These are phyloP conservation scores for Gadopsis marmoratus DNA, from an alignment of 2,797 vertebrate species.

Conservation along the genomic window DNA sequence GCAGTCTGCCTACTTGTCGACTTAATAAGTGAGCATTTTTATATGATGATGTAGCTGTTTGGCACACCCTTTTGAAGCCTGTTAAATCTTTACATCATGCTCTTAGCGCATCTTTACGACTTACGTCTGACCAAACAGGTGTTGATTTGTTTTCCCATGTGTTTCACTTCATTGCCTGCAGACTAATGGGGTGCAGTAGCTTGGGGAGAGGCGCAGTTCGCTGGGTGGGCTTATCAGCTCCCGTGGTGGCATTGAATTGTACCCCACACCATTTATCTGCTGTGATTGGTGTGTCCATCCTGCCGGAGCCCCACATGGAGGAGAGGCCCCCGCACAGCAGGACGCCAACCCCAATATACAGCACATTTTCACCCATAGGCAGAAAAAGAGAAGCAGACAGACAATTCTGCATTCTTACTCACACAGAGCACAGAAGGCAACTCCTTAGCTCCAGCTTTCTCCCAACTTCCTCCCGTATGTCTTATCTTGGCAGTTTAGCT, in stretches of 20 bases:
- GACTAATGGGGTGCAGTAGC: slow-evolving; percentile 71
- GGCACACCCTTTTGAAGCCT: not conserved
- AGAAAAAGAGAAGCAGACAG: slow-evolving; percentile 57
- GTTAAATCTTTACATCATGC: slow-evolving; percentile 1
- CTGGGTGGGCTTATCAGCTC: slow-evolving; percentile 82
- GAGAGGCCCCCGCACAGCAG: slow-evolving; percentile 76
- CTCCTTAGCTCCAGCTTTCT: slow-evolving; percentile 40
- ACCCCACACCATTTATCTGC: slow-evolving; percentile 71
- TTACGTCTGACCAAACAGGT: not conserved
- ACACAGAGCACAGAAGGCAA: slow-evolving; percentile 55
- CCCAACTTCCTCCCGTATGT: slow-evolving; percentile 50
- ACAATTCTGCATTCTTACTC: slow-evolving; percentile 64
- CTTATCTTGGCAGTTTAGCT: slow-evolving; percentile 58
- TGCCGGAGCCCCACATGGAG: slow-evolving; percentile 67
- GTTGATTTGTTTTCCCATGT: slow-evolving; percentile 65
- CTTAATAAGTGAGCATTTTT: slow-evolving; percentile 11
- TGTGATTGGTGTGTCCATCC: slow-evolving; percentile 80
- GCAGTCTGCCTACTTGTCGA: too few relatives aligned
- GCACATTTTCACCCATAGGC: slow-evolving; percentile 61
- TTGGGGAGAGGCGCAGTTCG: slow-evolving; percentile 55
- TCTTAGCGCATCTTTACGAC: not conserved
- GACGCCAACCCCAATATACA: slow-evolving; percentile 66
- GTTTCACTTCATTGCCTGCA: slow-evolving; percentile 71
- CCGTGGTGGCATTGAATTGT: slow-evolving; percentile 81
- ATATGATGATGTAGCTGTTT: not conserved